Conservation (phyloP, 2,797 vertebrate species). For the Pangasius larnaudii region DNA sequence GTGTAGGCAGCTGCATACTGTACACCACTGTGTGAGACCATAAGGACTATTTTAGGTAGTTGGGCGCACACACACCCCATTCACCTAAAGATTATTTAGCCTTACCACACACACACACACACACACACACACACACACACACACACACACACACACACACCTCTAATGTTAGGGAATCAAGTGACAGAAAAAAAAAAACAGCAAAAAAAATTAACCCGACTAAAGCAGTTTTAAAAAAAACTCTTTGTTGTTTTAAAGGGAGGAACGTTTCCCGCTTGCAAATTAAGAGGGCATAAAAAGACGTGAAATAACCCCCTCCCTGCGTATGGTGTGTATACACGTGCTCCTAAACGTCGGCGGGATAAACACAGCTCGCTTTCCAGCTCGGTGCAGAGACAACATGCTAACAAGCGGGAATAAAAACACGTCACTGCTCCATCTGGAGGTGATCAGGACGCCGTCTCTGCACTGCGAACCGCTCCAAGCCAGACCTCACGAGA, state of each 20-base stretch:
- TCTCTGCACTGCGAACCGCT: conserved; percentile 2
- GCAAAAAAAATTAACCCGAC: conserved; percentile 58
- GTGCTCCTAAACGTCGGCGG: not conserved
- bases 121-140: conserved; percentile 1
- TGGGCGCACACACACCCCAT: not conserved
- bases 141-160: not conserved
- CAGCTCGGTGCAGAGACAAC: conserved; percentile 20
- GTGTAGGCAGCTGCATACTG: conserved; percentile 22
- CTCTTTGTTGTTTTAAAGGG: conserved; percentile 73
- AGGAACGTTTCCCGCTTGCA: conserved; percentile 56
- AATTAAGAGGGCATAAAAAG: conserved; percentile 59
- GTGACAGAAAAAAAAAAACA: conserved; percentile 64
- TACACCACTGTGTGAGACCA: not conserved
- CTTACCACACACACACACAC: conserved; percentile 59
- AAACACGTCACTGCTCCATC: conserved; percentile 44
- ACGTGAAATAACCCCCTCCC: conserved; percentile 65
- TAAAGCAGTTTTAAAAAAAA: not conserved
- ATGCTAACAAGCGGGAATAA: not conserved
- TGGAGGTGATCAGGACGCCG: conserved; percentile 34
- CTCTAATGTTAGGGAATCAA: conserved; percentile 73
- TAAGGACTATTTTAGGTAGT: conserved; percentile 15
- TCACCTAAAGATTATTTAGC: conserved; percentile 62
- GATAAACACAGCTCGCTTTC: conserved; percentile 27
- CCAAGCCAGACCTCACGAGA: not conserved
- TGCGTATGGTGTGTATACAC: not conserved